phyloP scores from a whole-genome alignment of 92 coral and sea anemone genomes.

The Muricea muricata region DNA sequence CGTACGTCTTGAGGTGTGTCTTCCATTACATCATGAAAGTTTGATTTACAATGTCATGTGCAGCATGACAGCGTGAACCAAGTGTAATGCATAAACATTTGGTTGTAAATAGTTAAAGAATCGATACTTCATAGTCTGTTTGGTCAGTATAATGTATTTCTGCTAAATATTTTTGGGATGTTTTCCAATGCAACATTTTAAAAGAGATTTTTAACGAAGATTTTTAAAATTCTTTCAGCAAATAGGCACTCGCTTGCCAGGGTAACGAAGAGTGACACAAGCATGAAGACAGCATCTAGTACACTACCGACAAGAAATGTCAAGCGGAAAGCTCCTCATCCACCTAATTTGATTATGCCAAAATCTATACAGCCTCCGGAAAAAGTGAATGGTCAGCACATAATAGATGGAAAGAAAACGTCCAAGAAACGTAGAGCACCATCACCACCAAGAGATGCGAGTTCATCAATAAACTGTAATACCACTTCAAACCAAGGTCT shows the following conservation, averaged over 20 bases:
- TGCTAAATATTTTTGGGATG: no score
- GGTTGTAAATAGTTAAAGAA: no score
- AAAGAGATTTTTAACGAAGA: no score
- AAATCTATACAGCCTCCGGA: background rate
- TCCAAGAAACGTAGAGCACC: slow-evolving; percentile 40
- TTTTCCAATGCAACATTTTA: no score
- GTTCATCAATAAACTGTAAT: background rate
- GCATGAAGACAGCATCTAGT: background rate
- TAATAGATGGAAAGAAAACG: background rate
- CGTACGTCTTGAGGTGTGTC: no score
- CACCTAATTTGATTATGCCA: slow-evolving; percentile 2
- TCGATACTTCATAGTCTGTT: no score
- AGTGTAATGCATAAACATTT: no score
- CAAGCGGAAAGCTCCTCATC: slow-evolving; percentile 31
- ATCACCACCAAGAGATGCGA: slow-evolving; percentile 19
- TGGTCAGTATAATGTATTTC: no score
- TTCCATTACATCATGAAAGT: no score
- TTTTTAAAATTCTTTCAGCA: background rate
- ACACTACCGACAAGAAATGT: background rate
- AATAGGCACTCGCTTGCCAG: background rate
- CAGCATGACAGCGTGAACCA: no score
- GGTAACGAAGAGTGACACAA: background rate
- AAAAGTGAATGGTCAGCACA: background rate
- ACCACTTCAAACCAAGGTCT: background rate
- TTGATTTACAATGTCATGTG: no score